Base-by-base conservation (phyloP, 2,113 vertebrate genomes). In the Macroglossus sobrinus region DNA sequence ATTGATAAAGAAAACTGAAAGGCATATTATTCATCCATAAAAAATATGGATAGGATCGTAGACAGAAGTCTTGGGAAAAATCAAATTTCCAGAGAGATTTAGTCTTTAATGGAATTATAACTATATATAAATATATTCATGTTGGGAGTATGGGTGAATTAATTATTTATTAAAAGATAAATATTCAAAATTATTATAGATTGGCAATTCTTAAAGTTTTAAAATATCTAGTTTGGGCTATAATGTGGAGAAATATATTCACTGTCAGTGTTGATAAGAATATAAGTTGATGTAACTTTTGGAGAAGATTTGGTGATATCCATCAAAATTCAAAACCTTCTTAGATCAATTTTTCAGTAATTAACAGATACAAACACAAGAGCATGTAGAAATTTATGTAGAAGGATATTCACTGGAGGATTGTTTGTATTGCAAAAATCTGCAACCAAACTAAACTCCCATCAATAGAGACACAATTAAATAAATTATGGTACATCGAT, bases 271-370 rank as follows among this genome's bases (percentile, higher is more conserved):
- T 26, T 94, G 43, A 5, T 88, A 88, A 88, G n/a, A 84, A 72
- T 43, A 88, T 79, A 92, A 92, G n/a, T n/a, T 63, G 45, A 66
- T 43, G 1, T 64, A 61, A 72, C 64, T 57, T 50, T 40, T 47
- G 16, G 76, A 22, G 11, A 91, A 38, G 38, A 90, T 92, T 45
- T 86, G 15, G 40, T 35, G 4, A 22, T 53, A 64, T 30, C 15
- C 28, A 89, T 87, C 64, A 87, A 79, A 95, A 79, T 86, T 89
- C n/a, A 95, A 71, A 95, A 76, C 16, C 79, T 78, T 89, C 35
- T 78, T 43, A 28, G 18, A 86, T 38, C 1, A 69, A 22, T 84
- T 88, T 93, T 91, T 80, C 16, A 84, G 9, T 43, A 91, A 89
- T 79, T 95, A 88, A 88, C 4, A 88, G 15, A 89, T 15, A 97